Base-by-base conservation (phyloP, 2,113 vertebrate species). In the Brienomyrus longianalis region DNA sequence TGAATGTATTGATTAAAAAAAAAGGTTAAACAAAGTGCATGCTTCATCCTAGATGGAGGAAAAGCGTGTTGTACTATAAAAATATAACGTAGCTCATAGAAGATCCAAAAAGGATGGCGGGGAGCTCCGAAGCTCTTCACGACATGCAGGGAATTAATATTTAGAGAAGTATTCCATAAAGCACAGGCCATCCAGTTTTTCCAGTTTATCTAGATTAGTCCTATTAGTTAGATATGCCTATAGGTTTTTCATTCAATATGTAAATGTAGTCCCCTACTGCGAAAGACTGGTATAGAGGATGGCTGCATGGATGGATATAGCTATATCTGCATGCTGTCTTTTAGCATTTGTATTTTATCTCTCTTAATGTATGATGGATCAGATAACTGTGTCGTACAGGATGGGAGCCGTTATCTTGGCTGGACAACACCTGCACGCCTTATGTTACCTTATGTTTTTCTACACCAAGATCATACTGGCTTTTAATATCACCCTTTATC, bases 391-490 rank as follows among this genome's bases (percentile, higher is more conserved):
- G 35, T 48, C 43, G 11, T n/a, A n/a, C 87, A 89, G 87, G 88
- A 92, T 89, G 80, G 89, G 23, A 83, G 59, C 43, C 83, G 45
- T 54, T 84, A 88, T 90, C 89, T 84, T 56, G 19, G 83, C 85
- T 62, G 66, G 83, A 51, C 70, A 90, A 88, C 90, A 93, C 92
- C 92, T 90, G 92, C 88, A 91, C 86, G 86, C 87, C 92, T 92
- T 93, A 88, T 87, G 70, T 23, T 92, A 70, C n/a, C n/a, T 27
- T 31, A 4, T 31, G 62, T 70, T 90, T 84, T 90, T 90, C 83
- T 90, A 92, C 56, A 56, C 54, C 52, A 54, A 90, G 91, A 90
- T 92, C 91, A 91, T 66, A 47, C 62, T 87, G 66, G 70, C 88
- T 45, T 90, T 92, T 94, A 90, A 83, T 89, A 83, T 93, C 92